These are phyloP conservation scores for Caenorhabditis uteleia DNA, from an alignment of 2,888 invertebrate genomes.

Conservation along the genomic window DNA sequence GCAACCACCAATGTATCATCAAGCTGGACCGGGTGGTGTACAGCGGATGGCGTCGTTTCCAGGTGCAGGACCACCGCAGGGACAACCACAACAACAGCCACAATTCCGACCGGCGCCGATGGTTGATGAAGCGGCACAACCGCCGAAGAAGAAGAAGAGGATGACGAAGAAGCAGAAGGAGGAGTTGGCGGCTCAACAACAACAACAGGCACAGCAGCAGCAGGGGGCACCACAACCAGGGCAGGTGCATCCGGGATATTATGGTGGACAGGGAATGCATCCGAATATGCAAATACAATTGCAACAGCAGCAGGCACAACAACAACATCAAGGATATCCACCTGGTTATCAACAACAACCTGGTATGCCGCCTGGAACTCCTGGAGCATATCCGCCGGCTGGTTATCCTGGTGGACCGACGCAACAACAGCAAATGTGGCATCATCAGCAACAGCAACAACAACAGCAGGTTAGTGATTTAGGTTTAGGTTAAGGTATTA, in stretches of 20 bases:
- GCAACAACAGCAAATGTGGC: conserved; percentile 13
- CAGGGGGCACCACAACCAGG: conserved; percentile 26
- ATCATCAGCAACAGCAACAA: conserved; percentile 31
- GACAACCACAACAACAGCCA: conserved; percentile 6
- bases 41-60: conserved; percentile 32
- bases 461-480: conserved; percentile 18
- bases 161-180: conserved; percentile 48
- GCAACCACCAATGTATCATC: conserved; percentile 18
- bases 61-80: conserved; percentile 5
- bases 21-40: conserved; percentile 19
- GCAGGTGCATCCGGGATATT: conserved; percentile 23
- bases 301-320: conserved; percentile 7
- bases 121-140: conserved; percentile 9
- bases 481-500: not conserved
- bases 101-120: conserved; percentile 4
- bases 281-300: not conserved
- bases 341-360: conserved; percentile 13
- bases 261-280: conserved; percentile 7
- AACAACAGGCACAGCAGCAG: conserved; percentile 22
- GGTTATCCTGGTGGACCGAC: conserved; percentile 29
- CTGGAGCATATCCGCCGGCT: too few species aligned
- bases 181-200: conserved; percentile 32
- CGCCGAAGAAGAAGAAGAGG: conserved; percentile 47
- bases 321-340: conserved; percentile 22
- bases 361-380: conserved; percentile 3